Base-by-base conservation (phyloP, 2,888 invertebrate genomes). In the Drosophila niveifrons region DNA sequence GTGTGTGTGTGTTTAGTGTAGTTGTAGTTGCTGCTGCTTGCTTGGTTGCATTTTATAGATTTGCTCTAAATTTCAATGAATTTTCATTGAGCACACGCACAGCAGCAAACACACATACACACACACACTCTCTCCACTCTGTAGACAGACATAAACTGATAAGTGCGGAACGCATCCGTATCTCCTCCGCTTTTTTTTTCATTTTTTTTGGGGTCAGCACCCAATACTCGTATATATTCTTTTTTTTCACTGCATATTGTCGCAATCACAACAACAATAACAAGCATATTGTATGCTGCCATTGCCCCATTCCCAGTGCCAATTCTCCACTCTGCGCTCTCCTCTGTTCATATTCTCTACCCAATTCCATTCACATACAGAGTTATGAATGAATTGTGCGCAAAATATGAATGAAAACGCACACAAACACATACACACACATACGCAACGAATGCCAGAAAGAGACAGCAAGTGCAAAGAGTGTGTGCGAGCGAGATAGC, bases 11-110 rank as follows among this genome's bases (percentile, higher is more conserved):
- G 43, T 65, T 52, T 78, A 65, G 79, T 78, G 50, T 56, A 59
- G 48, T 62, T 72, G 70, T 71, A 68, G 81, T 71, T 69, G 68
- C 39, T 72, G 52, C 59, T 73, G 82, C 59, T 71, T 78, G 82
- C 77, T 75, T 88, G 66, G 85, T 66, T 87, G 88, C 82, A 87
- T 83, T 83, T 86, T 79, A 89, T 89, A 86, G 74, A 89, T 84
- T 82, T 76, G 87, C 82, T 82, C 88, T 80, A 88, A 81, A 88
- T 88, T 87, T 88, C 79, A 88, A 81, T 85, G 72, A 86, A 86
- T 80, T 88, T 82, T 88, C 87, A 87, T 89, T 82, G 80, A 87
- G 73, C 73, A 73, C 62, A 77, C 55, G 48, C 48, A 58, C 55
- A 62, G 28, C 59, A 52, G 50, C 57, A 55, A 59, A 46, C n/a